Base-by-base conservation (phyloP, 2,888 invertebrate genomes). In the Adelphocoris suturalis region DNA sequence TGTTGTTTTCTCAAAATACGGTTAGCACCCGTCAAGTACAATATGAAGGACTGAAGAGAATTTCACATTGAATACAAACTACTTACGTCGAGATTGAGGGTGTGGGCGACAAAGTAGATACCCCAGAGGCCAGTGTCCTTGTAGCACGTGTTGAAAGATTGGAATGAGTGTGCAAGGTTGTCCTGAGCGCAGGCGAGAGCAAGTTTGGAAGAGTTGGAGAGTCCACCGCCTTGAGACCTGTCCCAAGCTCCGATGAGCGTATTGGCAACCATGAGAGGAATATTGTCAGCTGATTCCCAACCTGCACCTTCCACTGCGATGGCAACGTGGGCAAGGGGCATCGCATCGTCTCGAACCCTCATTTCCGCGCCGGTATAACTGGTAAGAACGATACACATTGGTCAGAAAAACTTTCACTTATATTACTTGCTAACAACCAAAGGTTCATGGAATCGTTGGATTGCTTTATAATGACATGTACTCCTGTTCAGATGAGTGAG, bases 91-190 rank as follows among this genome's bases (percentile, higher is more conserved):
- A 90, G 48, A 37, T 4, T 14, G 28, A 89, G 37, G 3, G 86
- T 78, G 13, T 76, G 52, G n/a, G 96, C 96, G 0, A 98, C 97
- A 93, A 97, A 98, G 94, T 99, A 99, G 92, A 98, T 96, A 76
- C 98, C 99, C 98, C 99, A 99, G 11, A 99, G 95, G 47, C 99
- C 99, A 46, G 99, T 99, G 93, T 99, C 99, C 93, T 99, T 99
- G 94, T 99, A 99, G 94, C 99, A 99, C 0, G 99, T 99, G 94
- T 99, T 99, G 94, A 99, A 99, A 75, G 98, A 98, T 94, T 99
- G 99, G 95, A 98, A 99, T 93, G 98, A 98, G 93, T 99, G 98
- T 86, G 94, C 94, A 11, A 93, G 89, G 2, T 93, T 95, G 90
- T 95, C 95, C 91, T 95, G 94, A 28, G 97, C 96, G 78, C 97